phyloP scores from a whole-genome alignment of 64 coral and sea anemone species.

The Stylophora pistillata region DNA sequence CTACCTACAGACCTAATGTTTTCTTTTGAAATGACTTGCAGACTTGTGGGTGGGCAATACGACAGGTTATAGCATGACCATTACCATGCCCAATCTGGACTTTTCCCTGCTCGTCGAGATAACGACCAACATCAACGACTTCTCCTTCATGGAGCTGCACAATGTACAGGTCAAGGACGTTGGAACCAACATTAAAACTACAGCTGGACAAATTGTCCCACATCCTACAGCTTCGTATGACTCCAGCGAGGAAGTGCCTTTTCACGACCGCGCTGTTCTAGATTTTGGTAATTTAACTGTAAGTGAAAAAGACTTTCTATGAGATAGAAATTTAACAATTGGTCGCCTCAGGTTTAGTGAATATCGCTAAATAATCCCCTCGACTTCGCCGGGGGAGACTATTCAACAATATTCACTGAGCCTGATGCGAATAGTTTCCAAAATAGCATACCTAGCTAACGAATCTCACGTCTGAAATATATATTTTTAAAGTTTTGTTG shows the following conservation, averaged over 20 bases:
- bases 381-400: too few relatives aligned
- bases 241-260: slow-evolving; percentile 35
- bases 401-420: too few relatives aligned
- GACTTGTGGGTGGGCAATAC: slow-evolving; percentile 58
- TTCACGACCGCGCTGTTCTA: slow-evolving; percentile 70
- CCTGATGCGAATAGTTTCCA: too few relatives aligned
- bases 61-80: slow-evolving; percentile 75
- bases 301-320: not conserved
- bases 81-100: slow-evolving; percentile 69
- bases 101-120: slow-evolving; percentile 78
- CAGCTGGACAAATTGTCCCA: not conserved
- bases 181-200: slow-evolving; percentile 45
- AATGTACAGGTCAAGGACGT: slow-evolving; percentile 39
- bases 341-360: too few relatives aligned
- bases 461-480: too few relatives aligned
- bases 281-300: slow-evolving; percentile 94
- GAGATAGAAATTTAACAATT: not conserved
- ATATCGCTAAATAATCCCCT: too few relatives aligned
- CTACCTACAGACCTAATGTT: not conserved
- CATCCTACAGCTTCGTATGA: slow-evolving; percentile 30
- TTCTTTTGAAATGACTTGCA: slow-evolving; percentile 5
- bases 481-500: too few relatives aligned
- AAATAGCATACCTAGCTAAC: too few relatives aligned
- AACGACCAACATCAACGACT: slow-evolving; percentile 88
- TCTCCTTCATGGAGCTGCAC: slow-evolving; percentile 84